phyloP scores from a whole-genome alignment of 2,888 invertebrate species.

The Sialis fuliginosa region DNA sequence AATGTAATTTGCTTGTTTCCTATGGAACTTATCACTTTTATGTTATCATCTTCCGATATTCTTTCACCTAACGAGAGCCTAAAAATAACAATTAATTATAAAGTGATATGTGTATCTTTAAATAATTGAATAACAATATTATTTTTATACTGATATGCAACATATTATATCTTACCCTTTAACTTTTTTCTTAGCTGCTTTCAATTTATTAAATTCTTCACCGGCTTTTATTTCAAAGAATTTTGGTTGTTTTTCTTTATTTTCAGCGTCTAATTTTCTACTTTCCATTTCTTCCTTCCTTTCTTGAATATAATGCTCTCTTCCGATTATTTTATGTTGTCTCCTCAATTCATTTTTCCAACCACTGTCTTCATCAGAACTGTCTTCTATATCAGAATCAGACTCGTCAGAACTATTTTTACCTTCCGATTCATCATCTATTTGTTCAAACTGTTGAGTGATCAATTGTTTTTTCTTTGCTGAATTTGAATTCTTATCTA shows the following conservation, averaged over 20 bases:
- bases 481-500: conserved; percentile 53
- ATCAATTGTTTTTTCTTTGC: conserved; percentile 35
- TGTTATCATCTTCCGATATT: conserved; percentile 36
- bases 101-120: not conserved
- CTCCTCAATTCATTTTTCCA: conserved; percentile 69
- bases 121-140: not conserved
- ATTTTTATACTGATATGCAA: not conserved
- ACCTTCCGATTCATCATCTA: conserved; percentile 27
- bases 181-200: conserved; percentile 30
- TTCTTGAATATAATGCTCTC: conserved; percentile 28
- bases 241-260: conserved; percentile 26
- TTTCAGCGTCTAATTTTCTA: conserved; percentile 13
- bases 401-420: conserved; percentile 27
- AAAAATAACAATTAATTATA: conserved; percentile 14
- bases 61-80: conserved; percentile 60
- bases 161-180: conserved; percentile 23
- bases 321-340: conserved; percentile 46
- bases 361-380: conserved; percentile 67
- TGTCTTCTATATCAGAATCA: conserved; percentile 19
- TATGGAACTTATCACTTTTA: conserved; percentile 36
- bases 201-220: conserved; percentile 36
- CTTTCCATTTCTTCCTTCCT: conserved; percentile 21
- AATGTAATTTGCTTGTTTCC: conserved; percentile 73
- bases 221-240: conserved; percentile 42
- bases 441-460: conserved; percentile 32